These are phyloP conservation scores for Orchestes rusci DNA, from an alignment of 2,888 invertebrate species.

Conservation along the genomic window DNA sequence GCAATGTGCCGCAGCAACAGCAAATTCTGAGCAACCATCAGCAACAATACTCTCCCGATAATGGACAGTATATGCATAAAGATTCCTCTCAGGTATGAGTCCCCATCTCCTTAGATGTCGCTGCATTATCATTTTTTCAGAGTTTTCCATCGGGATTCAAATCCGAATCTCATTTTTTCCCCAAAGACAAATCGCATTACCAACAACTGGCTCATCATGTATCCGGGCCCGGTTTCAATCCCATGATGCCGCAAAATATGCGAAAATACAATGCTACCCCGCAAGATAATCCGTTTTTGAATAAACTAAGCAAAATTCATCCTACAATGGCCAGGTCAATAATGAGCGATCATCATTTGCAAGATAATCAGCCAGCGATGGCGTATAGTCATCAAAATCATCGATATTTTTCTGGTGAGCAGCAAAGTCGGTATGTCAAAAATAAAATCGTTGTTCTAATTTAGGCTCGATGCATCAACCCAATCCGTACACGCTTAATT, in stretches of 20 bases:
- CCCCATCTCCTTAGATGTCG: neutral
- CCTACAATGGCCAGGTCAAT: conserved; percentile 39
- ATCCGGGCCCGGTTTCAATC: conserved; percentile 22
- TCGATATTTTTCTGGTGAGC: conserved; percentile 28
- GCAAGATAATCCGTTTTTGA: conserved; percentile 36
- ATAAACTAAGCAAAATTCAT: conserved; percentile 37
- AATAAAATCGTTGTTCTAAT: neutral
- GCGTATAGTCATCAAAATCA: conserved; percentile 35
- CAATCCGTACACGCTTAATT: conserved; percentile 14
- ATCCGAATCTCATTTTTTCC: conserved; percentile 35
- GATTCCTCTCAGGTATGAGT: conserved; percentile 32
- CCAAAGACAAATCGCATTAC: conserved; percentile 30
- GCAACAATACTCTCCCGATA: conserved; percentile 27
- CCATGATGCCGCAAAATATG: conserved; percentile 22
- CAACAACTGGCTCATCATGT: conserved; percentile 19
- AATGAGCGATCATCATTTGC: conserved; percentile 38
- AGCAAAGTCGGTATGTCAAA: neutral
- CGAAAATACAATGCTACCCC: conserved; percentile 30
- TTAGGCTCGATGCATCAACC: conserved; percentile 20
- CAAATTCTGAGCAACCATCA: conserved; percentile 23
- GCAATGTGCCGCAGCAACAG: conserved; percentile 35
- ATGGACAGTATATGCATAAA: conserved; percentile 34
- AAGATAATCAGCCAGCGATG: conserved; percentile 32
- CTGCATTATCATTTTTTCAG: conserved; percentile 15
- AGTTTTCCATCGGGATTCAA: conserved; percentile 28